Base-by-base conservation (phyloP, 2,797 vertebrate genomes). In the Peromyscus nudipes region DNA sequence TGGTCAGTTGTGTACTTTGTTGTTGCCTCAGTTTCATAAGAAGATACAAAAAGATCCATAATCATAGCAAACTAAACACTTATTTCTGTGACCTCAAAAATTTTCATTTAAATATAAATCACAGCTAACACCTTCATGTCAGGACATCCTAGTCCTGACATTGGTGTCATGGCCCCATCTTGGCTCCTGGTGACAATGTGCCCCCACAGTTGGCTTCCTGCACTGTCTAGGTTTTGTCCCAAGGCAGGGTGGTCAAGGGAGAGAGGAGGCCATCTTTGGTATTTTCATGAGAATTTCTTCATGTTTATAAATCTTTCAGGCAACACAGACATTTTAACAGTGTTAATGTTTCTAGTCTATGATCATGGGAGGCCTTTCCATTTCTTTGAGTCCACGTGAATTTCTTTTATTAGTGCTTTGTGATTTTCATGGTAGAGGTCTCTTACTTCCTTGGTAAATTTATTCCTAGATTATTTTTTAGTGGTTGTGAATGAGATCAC, bases 51-150 rank as follows among this genome's bases (percentile, higher is more conserved):
- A 37, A 69, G 21, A 99, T 57, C 99, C 99, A 99, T 99, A 99
- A 99, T 99, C 99, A 99, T 99, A 99, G 99, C 99, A 99, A 98
- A 99, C 99, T 99, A 99, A 99, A 99, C 99, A 99, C 99, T 99
- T 99, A 98, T 99, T 99, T 98, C 99, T 96, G 96, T 99, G 99
- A 97, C 99, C 99, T 99, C 99, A 98, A 98, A 99, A 99, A 98
- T 99, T 99, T 98, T 99, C 99, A 99, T 99, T 99, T 98, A 99
- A 99, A 99, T 99, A 99, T 97, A 99, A 99, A 99, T 99, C 99
- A 98, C 99, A 99, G 99, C 99, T 99, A 99, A 99, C 99, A 99
- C 99, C 99, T 99, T 67, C 43, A 34, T 65, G 62, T 67, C 19
- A 31, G 29, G 62, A 49, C 6, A 49, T 34, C 29, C 10, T 34